Base-by-base conservation (phyloP, 2,888 invertebrate species). In the Diadegma fenestrale region DNA sequence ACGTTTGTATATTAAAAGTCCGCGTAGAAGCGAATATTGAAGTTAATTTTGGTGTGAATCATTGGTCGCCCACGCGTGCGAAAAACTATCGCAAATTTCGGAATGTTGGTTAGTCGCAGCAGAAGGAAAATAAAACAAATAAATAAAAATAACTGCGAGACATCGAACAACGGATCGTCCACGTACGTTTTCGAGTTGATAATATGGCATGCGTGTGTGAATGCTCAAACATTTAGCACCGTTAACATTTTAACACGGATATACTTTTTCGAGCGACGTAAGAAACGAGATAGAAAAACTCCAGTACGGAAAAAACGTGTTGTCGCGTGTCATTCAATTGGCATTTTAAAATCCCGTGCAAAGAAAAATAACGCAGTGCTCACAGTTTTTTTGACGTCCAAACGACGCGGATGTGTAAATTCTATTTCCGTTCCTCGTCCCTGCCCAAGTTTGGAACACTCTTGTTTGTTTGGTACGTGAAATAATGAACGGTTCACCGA, bases 391-490 rank as follows among this genome's bases (percentile, higher is more conserved):
- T 79, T 82, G 73, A 78, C 84, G 80, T 72, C 33, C 45, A 54
- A n/a, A 64, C 41, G 72, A 69, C 58, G 30, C 58, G 30, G 22
- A 68, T 48, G 72, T 54, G 84, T 54, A 51, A 41, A 45, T 63
- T 77, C 84, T 80, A 80, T 84, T 84, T 84, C 12, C 51, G 77
- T 73, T 64, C 22, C 71, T 61, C 37, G 69, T 76, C 73, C 51
- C 79, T 61, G 22, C 14, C 71, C 72, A 77, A 73, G 64, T 80
- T 84, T 72, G 79, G 69, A 75, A 77, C 51, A 64, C 17, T 71
- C 33, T 48, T 69, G 48, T 48, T 33, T 63, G 22, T 48, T 61
- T 37, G 45, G 68, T 61, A 19, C 63, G 63, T 63, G 41, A 33
- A 79, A 58, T 43, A 72, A 43, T 68, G 8, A 37, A 12, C n/a